Base-by-base conservation (phyloP, 1,140 invertebrate species). In the Drosophila bocqueti region DNA sequence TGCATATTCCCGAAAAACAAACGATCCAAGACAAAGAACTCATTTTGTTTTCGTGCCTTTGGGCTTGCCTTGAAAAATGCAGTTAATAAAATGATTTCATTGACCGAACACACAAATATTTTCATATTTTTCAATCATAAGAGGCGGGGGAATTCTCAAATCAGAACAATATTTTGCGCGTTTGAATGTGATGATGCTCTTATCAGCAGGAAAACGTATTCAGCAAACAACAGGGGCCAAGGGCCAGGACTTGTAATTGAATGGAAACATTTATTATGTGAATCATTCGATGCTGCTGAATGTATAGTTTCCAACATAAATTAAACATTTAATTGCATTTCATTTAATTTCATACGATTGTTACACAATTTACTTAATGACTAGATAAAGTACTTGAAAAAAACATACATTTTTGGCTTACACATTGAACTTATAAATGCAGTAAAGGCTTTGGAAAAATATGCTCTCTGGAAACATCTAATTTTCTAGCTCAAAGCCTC, bases 111-210 rank as follows among this genome's bases (percentile, higher is more conserved):
- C 45, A 64, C 59, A 55, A 73, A 63, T 58, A 76, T 74, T 42
- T 74, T 42, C 21, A n/a, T 64, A 76, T 77, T 69, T 78, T 65
- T 78, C 47, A 77, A 55, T 46, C 58, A 24, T 24, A 52, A 43
- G 45, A 24, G 24, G 5, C 36, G 21, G 36, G 47, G 71, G 68
- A 61, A 61, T 74, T 73, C 57, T 73, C 31, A 40, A 36, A 61
- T 52, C 54, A 46, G 38, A 73, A 73, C 13, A 72, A 73, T 73
- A 73, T 73, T 73, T 73, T 73, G 29, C 55, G 69, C 69, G 21
- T 73, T 59, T 59, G 11, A 40, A 49, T 49, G 13, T 5, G 38
- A 15, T 18, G 24, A 16, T 24, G 24, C 24, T 50, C 68, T 72
- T 74, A 74, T 74, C 71, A 74, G 68, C 26, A 42, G 67, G 31